These are phyloP conservation scores for Eupithecia abbreviata DNA, from an alignment of 2,888 invertebrate genomes.

Conservation along the genomic window DNA sequence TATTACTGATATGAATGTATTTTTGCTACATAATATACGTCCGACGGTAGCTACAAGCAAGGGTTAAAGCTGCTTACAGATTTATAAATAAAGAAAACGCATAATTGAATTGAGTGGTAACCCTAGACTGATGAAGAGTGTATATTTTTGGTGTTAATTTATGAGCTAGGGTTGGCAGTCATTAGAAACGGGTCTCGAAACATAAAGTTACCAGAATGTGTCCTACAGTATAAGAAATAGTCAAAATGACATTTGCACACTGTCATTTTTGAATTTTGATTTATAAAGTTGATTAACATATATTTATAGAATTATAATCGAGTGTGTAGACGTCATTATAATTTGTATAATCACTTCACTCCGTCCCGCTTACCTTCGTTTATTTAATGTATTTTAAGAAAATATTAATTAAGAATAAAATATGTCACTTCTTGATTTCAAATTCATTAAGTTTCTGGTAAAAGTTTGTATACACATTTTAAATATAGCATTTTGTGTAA, in stretches of 20 bases:
- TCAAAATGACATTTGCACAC: slow-evolving; percentile 55
- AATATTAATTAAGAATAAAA: not conserved
- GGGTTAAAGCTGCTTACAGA: slow-evolving; percentile 70
- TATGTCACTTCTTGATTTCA: not conserved
- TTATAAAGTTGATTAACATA: slow-evolving; percentile 11
- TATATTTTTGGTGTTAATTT: slow-evolving; percentile 46
- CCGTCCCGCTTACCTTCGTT: slow-evolving; percentile 69
- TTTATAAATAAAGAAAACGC: slow-evolving; percentile 51
- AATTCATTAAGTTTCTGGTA: not conserved
- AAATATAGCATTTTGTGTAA: slow-evolving; percentile 25
- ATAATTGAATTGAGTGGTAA: slow-evolving; percentile 55
- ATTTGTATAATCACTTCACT: slow-evolving; percentile 50
- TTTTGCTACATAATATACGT: slow-evolving; percentile 66
- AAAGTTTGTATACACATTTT: not conserved
- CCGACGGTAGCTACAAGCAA: slow-evolving; percentile 65
- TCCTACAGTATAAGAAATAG: slow-evolving; percentile 68
- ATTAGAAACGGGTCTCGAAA: slow-evolving; percentile 77
- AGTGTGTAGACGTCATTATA: slow-evolving; percentile 60
- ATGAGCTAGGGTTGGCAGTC: slow-evolving; percentile 59
- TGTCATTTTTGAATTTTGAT: slow-evolving; percentile 24
- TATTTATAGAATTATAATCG: slow-evolving; percentile 19
- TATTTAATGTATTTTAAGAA: slow-evolving; percentile 43
- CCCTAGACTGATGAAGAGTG: slow-evolving; percentile 48
- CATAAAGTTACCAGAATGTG: slow-evolving; percentile 78
- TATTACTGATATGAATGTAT: slow-evolving; percentile 57